Evolutionary conservation across 2,797 vertebrate genomes (phyloP).

Genomic region (Vireo griseus): DNA sequence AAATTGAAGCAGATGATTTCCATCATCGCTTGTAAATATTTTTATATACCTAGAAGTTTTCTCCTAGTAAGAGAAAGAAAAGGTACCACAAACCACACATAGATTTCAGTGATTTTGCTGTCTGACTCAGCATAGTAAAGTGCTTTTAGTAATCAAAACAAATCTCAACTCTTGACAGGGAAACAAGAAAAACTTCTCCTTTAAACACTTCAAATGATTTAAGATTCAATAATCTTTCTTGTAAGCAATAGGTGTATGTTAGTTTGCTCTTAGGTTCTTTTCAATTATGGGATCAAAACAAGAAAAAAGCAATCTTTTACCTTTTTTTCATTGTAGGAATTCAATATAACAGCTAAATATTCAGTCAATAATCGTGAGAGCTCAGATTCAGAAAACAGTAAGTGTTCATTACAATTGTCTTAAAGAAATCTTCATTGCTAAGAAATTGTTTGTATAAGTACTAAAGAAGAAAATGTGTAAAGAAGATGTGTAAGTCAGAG

Average conservation of each 20-base stretch:
- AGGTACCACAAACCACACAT: background rate
- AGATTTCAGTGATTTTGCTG: background rate
- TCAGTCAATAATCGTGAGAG: background rate
- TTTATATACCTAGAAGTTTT: background rate
- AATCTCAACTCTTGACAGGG: background rate
- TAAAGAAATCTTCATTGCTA: constrained; percentile 51
- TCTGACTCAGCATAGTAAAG: background rate
- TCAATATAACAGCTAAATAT: background rate
- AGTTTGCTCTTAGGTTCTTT: background rate
- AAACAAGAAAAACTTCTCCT: background rate
- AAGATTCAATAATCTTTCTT: background rate
- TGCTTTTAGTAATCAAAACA: background rate
- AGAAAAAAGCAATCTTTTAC: background rate
- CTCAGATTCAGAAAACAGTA: constrained; percentile 13
- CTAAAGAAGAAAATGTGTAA: constrained; percentile 30
- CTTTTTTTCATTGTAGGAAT: background rate
- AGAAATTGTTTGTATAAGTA: constrained; percentile 48
- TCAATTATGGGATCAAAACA: background rate
- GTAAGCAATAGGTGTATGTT: background rate
- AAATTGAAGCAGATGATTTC: background rate
- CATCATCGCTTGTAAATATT: background rate
- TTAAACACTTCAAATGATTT: background rate
- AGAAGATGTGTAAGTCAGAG: background rate
- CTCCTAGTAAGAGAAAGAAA: background rate
- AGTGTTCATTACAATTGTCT: constrained; percentile 38